Percentiles rank a stretch among this genome's conserved stretches.
phyloP scores from a whole-genome alignment of 1,140 invertebrate species.

The Chymomyza costata region DNA sequence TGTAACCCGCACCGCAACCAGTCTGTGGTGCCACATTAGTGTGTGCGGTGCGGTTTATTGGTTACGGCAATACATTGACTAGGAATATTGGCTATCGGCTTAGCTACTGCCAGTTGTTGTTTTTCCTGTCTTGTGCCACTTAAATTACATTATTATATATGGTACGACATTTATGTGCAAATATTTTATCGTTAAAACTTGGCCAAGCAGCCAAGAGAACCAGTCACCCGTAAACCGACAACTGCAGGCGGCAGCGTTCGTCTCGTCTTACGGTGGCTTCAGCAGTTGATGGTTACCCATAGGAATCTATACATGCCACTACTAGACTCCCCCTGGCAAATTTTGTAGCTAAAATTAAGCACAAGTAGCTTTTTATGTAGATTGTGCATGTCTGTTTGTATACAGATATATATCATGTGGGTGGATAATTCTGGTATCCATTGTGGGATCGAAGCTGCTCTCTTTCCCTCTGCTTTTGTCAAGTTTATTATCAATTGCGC shows the following conservation, averaged over 20 bases:
- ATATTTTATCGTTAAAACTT: conserved; percentile 68
- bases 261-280: no score
- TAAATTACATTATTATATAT: conserved; percentile 67
- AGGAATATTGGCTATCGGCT: not conserved
- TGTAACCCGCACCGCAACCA: not conserved
- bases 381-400: conserved; percentile 30
- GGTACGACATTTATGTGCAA: conserved; percentile 70
- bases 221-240: conserved; percentile 34
- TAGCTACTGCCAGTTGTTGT: conserved; percentile 10
- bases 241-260: conserved; percentile 18
- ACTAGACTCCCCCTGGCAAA: no score
- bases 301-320: no score
- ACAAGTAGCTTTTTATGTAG: conserved; percentile 66
- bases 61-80: conserved; percentile 44
- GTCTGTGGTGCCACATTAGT: conserved; percentile 37
- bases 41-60: conserved; percentile 59
- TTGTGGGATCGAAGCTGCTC: not conserved
- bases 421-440: no score
- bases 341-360: conserved; percentile 41
- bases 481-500: conserved; percentile 61
- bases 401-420: no score
- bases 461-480: not conserved
- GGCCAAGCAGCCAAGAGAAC: conserved; percentile 29
- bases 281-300: no score
- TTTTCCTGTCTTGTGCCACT: conserved; percentile 35